Percentiles rank a stretch among this genome's conserved stretches.
Evolutionary conservation across 1,140 invertebrate genomes (phyloP).

Genomic region (Amphibalanus amphitrite): DNA sequence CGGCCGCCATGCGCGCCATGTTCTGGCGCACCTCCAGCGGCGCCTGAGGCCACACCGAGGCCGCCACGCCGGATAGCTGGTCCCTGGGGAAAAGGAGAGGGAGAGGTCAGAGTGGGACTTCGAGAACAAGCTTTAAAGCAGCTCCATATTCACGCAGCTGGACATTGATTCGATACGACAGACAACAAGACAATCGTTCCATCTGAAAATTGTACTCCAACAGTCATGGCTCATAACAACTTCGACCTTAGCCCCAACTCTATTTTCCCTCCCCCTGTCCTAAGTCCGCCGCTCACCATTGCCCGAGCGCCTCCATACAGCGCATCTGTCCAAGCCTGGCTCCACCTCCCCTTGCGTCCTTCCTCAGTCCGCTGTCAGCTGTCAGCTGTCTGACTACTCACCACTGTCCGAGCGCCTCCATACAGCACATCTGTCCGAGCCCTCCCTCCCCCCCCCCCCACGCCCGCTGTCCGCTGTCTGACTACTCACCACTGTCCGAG

Average conservation of each 20-base stretch:
- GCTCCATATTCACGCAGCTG: neutral
- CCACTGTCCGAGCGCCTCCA: conserved; percentile 96
- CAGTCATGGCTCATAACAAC: too few relatives aligned
- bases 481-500: conserved; percentile 79
- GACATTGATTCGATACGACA: too few relatives aligned
- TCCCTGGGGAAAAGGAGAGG: conserved; percentile 23
- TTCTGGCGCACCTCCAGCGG: conserved; percentile 14
- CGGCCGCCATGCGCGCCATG: conserved; percentile 82
- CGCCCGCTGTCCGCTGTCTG: conserved; percentile 2
- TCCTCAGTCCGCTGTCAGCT: conserved; percentile 4
- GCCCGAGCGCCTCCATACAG: conserved; percentile 88
- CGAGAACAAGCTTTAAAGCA: too few relatives aligned
- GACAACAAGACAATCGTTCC: too few relatives aligned
- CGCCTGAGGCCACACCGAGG: conserved; percentile 48
- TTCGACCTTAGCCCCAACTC: neutral
- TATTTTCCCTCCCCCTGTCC: conserved; percentile 7
- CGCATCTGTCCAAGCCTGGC: conserved; percentile 73
- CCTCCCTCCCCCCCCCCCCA: too few relatives aligned
- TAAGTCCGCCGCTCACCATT: conserved; percentile 52
- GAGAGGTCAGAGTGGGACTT: too few relatives aligned
- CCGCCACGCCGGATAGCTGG: conserved; percentile 57
- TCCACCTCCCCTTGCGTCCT: too few relatives aligned
- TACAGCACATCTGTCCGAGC: conserved; percentile 86
- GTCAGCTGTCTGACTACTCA: conserved; percentile 23
- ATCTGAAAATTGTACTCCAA: too few relatives aligned